Percentiles rank a stretch among this genome's conserved stretches.
Conservation (phyloP, 2,797 vertebrate species). For the Eutrigla gurnardus region DNA sequence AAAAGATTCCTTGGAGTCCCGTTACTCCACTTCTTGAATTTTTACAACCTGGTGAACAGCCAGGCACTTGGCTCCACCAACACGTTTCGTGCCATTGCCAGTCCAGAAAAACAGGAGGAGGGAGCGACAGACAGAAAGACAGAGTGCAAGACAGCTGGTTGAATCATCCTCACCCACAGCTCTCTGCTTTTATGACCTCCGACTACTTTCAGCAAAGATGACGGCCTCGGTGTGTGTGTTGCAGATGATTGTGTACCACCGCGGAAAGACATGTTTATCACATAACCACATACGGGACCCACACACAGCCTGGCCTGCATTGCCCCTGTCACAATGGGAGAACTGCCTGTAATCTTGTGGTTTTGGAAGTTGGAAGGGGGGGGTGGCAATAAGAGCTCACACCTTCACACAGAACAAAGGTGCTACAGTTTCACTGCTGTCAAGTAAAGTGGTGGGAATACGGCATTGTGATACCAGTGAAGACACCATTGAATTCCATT, state of each 20-base stretch:
- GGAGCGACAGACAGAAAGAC: slow-evolving; percentile 33
- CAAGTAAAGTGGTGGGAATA: slow-evolving; percentile 24
- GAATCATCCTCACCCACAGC: slow-evolving; percentile 54
- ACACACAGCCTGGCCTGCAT: slow-evolving; percentile 30
- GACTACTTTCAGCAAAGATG: slow-evolving; percentile 36
- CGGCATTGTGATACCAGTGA: slow-evolving; percentile 24
- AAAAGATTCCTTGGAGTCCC: slow-evolving; percentile 68
- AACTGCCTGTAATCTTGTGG: slow-evolving; percentile 42
- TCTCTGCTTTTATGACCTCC: slow-evolving; percentile 47
- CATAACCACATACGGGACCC: slow-evolving; percentile 38
- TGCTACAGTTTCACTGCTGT: slow-evolving; percentile 42
- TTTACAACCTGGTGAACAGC: slow-evolving; percentile 74
- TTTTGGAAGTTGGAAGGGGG: slow-evolving; percentile 12
- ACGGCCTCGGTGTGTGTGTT: slow-evolving; percentile 25
- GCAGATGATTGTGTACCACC: slow-evolving; percentile 15
- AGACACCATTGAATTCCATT: slow-evolving; percentile 45
- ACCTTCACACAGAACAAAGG: slow-evolving; percentile 55
- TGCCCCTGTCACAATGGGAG: slow-evolving; percentile 37
- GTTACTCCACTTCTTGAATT: slow-evolving; percentile 74
- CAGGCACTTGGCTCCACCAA: slow-evolving; percentile 63
- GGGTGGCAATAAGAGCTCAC: slow-evolving; percentile 22
- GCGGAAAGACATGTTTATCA: slow-evolving; percentile 40
- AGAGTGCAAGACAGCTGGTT: slow-evolving; percentile 38
- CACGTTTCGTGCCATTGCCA: slow-evolving; percentile 53
- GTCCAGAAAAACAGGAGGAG: slow-evolving; percentile 63